Conservation (phyloP, 2,797 vertebrate species). For the Zalophus californianus region DNA sequence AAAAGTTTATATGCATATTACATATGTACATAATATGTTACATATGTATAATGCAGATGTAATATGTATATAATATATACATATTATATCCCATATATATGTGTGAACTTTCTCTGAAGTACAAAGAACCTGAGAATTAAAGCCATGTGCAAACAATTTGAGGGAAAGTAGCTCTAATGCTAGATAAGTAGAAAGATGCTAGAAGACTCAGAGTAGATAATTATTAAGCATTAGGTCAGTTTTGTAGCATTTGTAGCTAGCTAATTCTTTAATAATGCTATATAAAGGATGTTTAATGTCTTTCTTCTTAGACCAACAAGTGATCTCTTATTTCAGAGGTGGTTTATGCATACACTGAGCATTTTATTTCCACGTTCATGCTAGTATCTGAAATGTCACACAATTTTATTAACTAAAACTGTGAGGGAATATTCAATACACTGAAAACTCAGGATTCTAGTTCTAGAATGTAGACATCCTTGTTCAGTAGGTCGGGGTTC, state of each 20-base stretch:
- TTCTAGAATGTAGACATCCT: background rate
- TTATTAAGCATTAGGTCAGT: background rate
- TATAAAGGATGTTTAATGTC: background rate
- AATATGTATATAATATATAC: background rate
- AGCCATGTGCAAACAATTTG: background rate
- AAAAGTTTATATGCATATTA: background rate
- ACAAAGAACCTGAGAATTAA: slow-evolving; percentile 30
- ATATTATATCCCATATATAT: background rate
- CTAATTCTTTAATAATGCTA: background rate
- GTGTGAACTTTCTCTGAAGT: background rate
- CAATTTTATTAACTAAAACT: background rate
- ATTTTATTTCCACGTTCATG: background rate
- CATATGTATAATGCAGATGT: background rate
- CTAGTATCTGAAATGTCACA: background rate
- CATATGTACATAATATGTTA: background rate
- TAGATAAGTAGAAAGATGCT: background rate
- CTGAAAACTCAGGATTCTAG: background rate
- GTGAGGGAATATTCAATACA: background rate
- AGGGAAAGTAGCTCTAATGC: background rate
- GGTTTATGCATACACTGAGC: background rate
- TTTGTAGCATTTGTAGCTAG: background rate
- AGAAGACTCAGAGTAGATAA: background rate
- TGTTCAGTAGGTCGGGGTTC: background rate
- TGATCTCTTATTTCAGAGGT: background rate
- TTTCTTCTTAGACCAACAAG: background rate